Evolutionary conservation across 2,113 vertebrate species (phyloP), one percentile per base, ranked within the genome.

Genomic region (Pelmatolapia mariae): DNA sequence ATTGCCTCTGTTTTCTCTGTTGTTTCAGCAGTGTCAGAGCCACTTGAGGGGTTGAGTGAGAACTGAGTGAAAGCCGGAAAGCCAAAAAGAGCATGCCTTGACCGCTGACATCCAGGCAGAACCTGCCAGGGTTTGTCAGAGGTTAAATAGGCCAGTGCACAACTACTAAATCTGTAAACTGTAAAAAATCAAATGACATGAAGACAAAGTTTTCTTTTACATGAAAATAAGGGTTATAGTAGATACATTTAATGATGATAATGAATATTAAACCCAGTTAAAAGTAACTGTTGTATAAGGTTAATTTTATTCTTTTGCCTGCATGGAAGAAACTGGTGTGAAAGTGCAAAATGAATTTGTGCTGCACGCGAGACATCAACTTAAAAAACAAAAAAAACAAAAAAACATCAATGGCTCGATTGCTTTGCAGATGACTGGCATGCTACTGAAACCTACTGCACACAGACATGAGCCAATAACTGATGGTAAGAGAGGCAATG

Each of bases 11-110:
- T 66, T 79, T 79, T 53, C 57, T 88, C 29, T 78, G 88, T 90
- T 86, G 85, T 84, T 90, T 84, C 84, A 87, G 83, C 81, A 66
- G 86, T 29, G 73, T 90, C 79, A 78, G 47, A 89, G 82, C 11
- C 71, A 85, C 45, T 88, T 12, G 3, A 79, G 19, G 33, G 73
- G 22, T n/a, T 78, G 73, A 19, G 80, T 5, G 12, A 82, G n/a
- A 56, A 59, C 31, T 57, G 54, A 87, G 57, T 4, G 82, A 85
- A 61, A 82, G 57, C 31, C 24, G 36, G 80, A 29, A 82, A 36
- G 81, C 26, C 2, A 82, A 50, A 12, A 43, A 43, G 45, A 78
- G 45, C 73, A 52, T 78, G 18, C 10, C 38, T 26, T 36, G 59
- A 52, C 43, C 43, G n/a, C 8, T 66, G 12, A 82, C 56, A 45